A percentile compares a stretch with the other conserved stretches of the same genome.
phyloP scores from a whole-genome alignment of 2,888 invertebrate genomes.

The Dasypolia templi region DNA sequence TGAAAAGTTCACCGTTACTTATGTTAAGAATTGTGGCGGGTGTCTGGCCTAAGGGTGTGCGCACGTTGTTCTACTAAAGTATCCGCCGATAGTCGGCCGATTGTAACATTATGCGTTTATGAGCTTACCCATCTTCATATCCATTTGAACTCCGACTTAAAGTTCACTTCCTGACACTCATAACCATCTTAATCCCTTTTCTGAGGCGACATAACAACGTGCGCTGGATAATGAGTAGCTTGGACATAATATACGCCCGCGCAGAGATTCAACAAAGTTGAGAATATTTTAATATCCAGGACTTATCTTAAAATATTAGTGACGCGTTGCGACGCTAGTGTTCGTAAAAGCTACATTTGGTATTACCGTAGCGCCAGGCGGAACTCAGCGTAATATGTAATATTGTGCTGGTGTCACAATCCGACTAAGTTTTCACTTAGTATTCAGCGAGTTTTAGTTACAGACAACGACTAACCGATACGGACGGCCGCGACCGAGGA shows the following conservation, averaged over 20 bases:
- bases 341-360: constrained; percentile 70
- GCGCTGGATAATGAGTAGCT: constrained; percentile 35
- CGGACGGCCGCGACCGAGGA: constrained; percentile 47
- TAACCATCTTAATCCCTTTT: constrained; percentile 33
- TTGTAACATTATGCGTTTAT: constrained; percentile 1
- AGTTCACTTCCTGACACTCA: constrained; percentile 36
- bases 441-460: constrained; percentile 72
- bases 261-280: constrained; percentile 51
- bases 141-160: constrained; percentile 33
- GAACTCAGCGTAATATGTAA: constrained; percentile 67
- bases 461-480: constrained; percentile 64
- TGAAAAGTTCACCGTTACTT: constrained; percentile 21
- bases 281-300: constrained; percentile 65
- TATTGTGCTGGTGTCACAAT: constrained; percentile 71
- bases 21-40: constrained; percentile 22
- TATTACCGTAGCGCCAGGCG: constrained; percentile 68
- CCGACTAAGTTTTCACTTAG: constrained; percentile 65
- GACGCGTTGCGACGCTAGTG: constrained; percentile 64
- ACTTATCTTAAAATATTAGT: constrained; percentile 64
- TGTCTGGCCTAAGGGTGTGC: constrained; percentile 5
- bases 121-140: constrained; percentile 5
- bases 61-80: neutral
- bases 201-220: constrained; percentile 38
- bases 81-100: neutral
- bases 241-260: constrained; percentile 37